phyloP scores from a whole-genome alignment of 2,797 vertebrate species.

The Ataeniobius toweri region DNA sequence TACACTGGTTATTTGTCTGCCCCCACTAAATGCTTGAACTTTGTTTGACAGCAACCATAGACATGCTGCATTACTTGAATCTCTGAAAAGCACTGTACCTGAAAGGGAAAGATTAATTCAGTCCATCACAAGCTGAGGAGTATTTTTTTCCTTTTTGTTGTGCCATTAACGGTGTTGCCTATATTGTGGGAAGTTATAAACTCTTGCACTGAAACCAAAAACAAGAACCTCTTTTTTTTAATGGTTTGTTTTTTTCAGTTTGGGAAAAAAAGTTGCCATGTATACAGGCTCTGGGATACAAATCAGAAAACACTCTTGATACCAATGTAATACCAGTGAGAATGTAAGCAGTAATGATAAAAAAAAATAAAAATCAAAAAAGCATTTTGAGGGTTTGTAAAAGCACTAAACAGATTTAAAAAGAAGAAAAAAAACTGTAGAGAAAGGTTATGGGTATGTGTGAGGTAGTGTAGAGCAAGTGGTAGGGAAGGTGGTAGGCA shows the following conservation, averaged over 20 bases:
- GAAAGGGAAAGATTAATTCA: constrained; percentile 73
- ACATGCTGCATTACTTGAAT: constrained; percentile 62
- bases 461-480: too few relatives aligned
- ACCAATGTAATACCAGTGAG: not conserved
- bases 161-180: not conserved
- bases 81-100: constrained; percentile 65
- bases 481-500: too few relatives aligned
- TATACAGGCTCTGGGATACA: not conserved
- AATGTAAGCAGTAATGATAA: not conserved
- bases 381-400: not conserved
- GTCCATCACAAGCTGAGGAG: constrained; percentile 62
- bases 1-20: constrained; percentile 68
- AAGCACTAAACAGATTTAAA: not conserved
- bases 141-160: constrained; percentile 5
- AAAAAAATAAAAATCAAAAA: too few relatives aligned
- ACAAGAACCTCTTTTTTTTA: not conserved
- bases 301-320: not conserved
- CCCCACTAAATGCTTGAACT: constrained; percentile 68
- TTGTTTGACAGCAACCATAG: constrained; percentile 62
- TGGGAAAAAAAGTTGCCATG: not conserved
- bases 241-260: not conserved
- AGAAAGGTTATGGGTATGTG: not conserved
- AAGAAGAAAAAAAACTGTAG: not conserved
- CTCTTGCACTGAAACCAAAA: not conserved
- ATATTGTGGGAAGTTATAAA: not conserved